These are phyloP conservation scores for Periplaneta americana DNA, from an alignment of 1,140 invertebrate species.

Conservation along the genomic window DNA sequence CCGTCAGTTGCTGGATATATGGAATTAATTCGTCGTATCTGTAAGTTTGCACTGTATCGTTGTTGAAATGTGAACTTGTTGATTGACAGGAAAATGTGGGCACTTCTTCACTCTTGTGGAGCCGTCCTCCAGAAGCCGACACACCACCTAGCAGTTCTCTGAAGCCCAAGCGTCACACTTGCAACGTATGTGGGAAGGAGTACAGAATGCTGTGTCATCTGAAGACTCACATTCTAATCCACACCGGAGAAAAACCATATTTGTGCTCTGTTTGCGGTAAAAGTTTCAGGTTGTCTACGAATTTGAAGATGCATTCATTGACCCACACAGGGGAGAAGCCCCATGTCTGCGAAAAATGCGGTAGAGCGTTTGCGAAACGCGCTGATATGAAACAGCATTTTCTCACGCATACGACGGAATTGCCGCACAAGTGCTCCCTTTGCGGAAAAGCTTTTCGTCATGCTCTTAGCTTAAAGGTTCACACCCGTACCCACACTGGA, in stretches of 20 bases:
- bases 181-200: slow-evolving; percentile 41
- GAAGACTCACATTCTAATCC: slow-evolving; percentile 7
- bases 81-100: too few species aligned
- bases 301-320: slow-evolving; percentile 38
- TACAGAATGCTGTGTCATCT: slow-evolving; percentile 25
- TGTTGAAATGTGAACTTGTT: too few species aligned
- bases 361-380: slow-evolving; percentile 59
- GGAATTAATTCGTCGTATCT: too few species aligned
- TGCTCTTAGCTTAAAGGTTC: slow-evolving; percentile 52
- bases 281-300: slow-evolving; percentile 37
- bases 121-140: too few species aligned
- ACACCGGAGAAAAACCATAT: slow-evolving; percentile 44
- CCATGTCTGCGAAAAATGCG: slow-evolving; percentile 53
- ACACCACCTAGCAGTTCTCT: too few species aligned
- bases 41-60: too few species aligned
- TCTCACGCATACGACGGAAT: too few species aligned
- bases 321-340: slow-evolving; percentile 41
- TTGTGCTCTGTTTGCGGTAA: slow-evolving; percentile 42
- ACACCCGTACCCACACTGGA: slow-evolving; percentile 56
- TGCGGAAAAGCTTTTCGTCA: slow-evolving; percentile 41
- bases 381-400: slow-evolving; percentile 67
- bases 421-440: slow-evolving; percentile 8
- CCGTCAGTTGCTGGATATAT: too few species aligned
- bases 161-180: slow-evolving; percentile 40
- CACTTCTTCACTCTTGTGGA: too few species aligned